A percentile compares a stretch with the other conserved stretches of the same genome.
Conservation (phyloP, 2,113 vertebrate species). For the Nothobranchius kuhntae region DNA sequence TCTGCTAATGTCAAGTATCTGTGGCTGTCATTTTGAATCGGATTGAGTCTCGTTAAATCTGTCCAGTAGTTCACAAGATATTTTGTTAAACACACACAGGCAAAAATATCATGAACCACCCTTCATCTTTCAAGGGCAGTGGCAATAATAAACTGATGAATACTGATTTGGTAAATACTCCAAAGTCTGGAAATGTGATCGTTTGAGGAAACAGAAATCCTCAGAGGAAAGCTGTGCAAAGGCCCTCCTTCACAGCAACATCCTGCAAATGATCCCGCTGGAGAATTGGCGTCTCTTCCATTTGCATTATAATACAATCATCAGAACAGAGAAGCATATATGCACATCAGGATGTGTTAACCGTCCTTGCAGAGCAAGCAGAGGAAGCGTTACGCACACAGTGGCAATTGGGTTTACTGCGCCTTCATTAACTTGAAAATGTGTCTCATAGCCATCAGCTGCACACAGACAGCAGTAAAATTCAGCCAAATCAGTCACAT, state of each 20-base stretch:
- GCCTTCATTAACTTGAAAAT: conserved; percentile 43
- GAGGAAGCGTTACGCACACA: conserved; percentile 4
- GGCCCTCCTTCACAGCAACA: neutral
- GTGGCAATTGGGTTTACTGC: conserved; percentile 13
- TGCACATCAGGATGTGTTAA: neutral
- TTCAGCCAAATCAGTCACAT: conserved; percentile 43
- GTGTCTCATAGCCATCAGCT: conserved; percentile 26
- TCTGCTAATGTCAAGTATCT: too few species aligned
- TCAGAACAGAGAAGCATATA: conserved; percentile 12
- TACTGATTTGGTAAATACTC: conserved; percentile 37
- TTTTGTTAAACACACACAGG: too few species aligned
- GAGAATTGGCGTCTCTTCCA: conserved; percentile 4
- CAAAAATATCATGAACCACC: too few species aligned
- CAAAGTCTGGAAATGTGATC: conserved; percentile 11
- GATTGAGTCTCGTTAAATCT: too few species aligned
- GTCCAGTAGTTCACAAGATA: too few species aligned
- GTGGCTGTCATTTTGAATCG: too few species aligned
- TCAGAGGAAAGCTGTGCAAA: conserved; percentile 8
- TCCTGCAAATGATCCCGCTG: conserved; percentile 10
- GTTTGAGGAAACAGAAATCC: conserved; percentile 30
- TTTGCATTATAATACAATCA: conserved; percentile 24
- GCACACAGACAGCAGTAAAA: conserved; percentile 15
- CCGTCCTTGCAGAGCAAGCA: conserved; percentile 11
- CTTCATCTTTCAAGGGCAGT: too few species aligned
- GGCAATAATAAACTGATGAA: conserved; percentile 18